A percentile compares a stretch with the other conserved stretches of the same genome.
Evolutionary conservation across 2,113 vertebrate species (phyloP).

Genomic region (Antechinus flavipes): DNA sequence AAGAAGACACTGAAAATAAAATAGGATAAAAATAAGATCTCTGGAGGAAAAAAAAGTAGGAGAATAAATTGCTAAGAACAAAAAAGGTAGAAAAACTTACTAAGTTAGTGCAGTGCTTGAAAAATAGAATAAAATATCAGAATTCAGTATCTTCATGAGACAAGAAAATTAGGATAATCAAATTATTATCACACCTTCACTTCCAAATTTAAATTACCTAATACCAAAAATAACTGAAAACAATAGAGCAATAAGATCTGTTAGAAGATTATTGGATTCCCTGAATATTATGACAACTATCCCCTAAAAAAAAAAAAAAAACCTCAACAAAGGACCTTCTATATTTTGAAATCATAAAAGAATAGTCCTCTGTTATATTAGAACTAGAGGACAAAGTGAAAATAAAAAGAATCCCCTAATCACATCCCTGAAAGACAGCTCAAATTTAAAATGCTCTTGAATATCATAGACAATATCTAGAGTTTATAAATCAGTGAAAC

Average conservation of each 20-base stretch:
- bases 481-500: too few relatives aligned
- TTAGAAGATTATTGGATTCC: not conserved
- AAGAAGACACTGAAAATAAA: too few relatives aligned
- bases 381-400: not conserved
- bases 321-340: too few relatives aligned
- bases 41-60: too few relatives aligned
- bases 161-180: not conserved
- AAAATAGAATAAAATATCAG: not conserved
- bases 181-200: not conserved
- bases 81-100: too few relatives aligned
- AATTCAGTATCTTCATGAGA: not conserved
- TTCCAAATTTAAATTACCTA: not conserved
- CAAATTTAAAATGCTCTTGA: not conserved
- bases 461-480: not conserved
- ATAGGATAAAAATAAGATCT: too few relatives aligned
- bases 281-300: not conserved
- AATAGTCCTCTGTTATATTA: not conserved
- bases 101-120: too few relatives aligned
- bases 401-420: not conserved
- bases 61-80: too few relatives aligned
- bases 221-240: not conserved
- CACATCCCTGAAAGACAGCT: not conserved
- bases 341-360: not conserved
- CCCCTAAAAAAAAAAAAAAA: too few relatives aligned
- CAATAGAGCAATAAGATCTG: not conserved